Evolutionary conservation across 37 sponge, comb jelly and placozoan species (phyloP).

Genomic region (Ephydatia muelleri): DNA sequence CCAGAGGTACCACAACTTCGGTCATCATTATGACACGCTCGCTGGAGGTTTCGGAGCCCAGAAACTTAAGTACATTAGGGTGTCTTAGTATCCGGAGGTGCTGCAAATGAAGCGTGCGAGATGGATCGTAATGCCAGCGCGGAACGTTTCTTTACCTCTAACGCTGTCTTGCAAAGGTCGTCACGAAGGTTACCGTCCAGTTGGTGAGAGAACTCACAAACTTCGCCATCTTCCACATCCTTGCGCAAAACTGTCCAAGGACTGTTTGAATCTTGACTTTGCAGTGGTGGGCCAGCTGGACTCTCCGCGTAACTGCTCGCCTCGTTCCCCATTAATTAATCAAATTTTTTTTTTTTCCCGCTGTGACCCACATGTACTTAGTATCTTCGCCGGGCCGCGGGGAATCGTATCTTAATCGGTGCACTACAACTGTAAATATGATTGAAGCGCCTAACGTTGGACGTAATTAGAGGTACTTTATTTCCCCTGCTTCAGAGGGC

Average conservation of each 20-base stretch:
- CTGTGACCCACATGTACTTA: too few relatives aligned
- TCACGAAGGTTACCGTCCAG: not conserved
- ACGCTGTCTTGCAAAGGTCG: not conserved
- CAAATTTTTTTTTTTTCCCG: not conserved
- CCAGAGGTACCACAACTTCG: constrained; percentile 55
- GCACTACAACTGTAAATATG: too few relatives aligned
- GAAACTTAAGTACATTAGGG: constrained; percentile 77
- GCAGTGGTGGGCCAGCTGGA: not conserved
- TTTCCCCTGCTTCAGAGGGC: too few relatives aligned
- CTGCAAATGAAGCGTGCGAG: constrained; percentile 6
- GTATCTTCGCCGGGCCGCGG: too few relatives aligned
- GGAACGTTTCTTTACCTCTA: not conserved
- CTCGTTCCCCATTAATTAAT: not conserved
- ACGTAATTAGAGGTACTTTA: too few relatives aligned
- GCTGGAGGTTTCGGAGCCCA: constrained; percentile 17
- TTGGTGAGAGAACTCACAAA: not conserved
- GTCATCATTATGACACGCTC: constrained; percentile 32
- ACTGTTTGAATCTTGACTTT: not conserved
- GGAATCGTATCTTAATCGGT: too few relatives aligned
- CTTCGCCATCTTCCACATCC: not conserved
- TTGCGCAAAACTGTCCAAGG: not conserved
- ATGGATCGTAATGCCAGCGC: not conserved
- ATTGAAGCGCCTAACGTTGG: too few relatives aligned
- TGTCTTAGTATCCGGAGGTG: constrained; percentile 71
- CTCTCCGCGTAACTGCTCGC: not conserved